Percentiles rank a stretch among this genome's conserved stretches.
phyloP scores from a whole-genome alignment of 1,140 invertebrate genomes.

The Pogonomyrmex californicus region DNA sequence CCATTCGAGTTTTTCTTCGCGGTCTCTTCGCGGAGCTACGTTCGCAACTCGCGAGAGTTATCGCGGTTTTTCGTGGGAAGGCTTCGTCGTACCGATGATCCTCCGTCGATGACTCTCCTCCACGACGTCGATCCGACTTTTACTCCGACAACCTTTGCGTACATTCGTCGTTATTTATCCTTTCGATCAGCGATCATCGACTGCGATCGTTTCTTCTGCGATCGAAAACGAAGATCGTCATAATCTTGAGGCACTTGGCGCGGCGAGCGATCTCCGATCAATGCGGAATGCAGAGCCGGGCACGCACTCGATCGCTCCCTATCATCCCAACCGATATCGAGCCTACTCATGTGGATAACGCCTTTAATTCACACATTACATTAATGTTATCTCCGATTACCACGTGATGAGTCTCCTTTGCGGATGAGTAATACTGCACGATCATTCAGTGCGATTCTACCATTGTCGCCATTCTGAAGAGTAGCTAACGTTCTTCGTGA shows the following conservation, averaged over 20 bases:
- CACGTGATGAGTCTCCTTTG: neutral
- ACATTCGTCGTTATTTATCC: neutral
- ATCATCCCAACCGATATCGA: slow-evolving; percentile 1
- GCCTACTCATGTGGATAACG: neutral
- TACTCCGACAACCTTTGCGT: neutral
- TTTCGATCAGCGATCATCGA: neutral
- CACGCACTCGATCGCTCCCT: slow-evolving; percentile 11
- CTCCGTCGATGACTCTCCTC: neutral
- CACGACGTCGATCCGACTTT: neutral
- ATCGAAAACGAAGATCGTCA: neutral
- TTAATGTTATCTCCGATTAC: slow-evolving; percentile 18
- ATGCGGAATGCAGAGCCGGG: slow-evolving; percentile 3
- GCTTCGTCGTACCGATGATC: neutral
- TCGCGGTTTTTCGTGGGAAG: neutral
- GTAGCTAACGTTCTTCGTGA: neutral
- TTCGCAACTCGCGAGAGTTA: neutral
- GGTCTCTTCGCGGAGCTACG: neutral
- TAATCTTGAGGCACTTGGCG: neutral
- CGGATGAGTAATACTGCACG: neutral
- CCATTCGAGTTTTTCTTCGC: slow-evolving; percentile 22
- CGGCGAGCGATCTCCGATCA: neutral
- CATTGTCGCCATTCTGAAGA: neutral
- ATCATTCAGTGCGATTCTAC: slow-evolving; percentile 1
- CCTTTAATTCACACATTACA: slow-evolving; percentile 5
- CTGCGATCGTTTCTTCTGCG: neutral